A percentile compares a stretch with the other conserved stretches of the same genome.
Evolutionary conservation across 2,113 vertebrate species (phyloP).

Genomic region (Apaloderma vittatum): DNA sequence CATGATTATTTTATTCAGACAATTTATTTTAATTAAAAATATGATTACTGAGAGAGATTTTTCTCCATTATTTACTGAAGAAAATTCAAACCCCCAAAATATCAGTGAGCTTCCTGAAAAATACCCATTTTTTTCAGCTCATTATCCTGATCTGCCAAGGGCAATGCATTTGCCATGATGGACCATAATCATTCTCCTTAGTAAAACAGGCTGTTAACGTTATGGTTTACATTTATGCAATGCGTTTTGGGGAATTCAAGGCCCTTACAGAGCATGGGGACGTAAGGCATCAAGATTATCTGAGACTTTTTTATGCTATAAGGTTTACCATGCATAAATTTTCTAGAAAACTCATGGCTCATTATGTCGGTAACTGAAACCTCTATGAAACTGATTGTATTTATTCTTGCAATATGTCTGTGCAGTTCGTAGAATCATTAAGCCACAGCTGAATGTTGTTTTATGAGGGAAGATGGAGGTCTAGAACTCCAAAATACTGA

Average conservation of each 20-base stretch:
- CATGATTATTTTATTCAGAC: too few relatives aligned
- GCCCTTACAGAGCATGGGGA: neutral
- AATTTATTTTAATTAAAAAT: neutral
- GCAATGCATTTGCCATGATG: accelerated
- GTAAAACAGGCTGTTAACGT: neutral
- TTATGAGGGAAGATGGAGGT: neutral
- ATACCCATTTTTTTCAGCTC: neutral
- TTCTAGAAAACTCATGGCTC: neutral
- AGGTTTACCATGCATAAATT: neutral
- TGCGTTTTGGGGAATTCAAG: neutral
- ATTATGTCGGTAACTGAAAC: neutral
- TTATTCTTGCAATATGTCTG: neutral
- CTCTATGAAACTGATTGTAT: accelerated
- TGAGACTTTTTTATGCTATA: neutral
- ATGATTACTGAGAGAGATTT: neutral
- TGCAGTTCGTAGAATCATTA: neutral
- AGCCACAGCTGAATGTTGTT: neutral
- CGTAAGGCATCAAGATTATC: neutral
- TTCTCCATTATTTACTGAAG: neutral
- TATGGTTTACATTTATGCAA: neutral
- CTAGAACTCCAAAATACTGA: neutral
- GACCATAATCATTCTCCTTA: neutral
- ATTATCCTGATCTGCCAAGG: neutral
- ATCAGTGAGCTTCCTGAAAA: neutral
- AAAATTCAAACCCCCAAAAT: neutral